These are phyloP conservation scores for Pseudochaenichthys georgianus DNA, from an alignment of 2,797 vertebrate species.

Conservation along the genomic window DNA sequence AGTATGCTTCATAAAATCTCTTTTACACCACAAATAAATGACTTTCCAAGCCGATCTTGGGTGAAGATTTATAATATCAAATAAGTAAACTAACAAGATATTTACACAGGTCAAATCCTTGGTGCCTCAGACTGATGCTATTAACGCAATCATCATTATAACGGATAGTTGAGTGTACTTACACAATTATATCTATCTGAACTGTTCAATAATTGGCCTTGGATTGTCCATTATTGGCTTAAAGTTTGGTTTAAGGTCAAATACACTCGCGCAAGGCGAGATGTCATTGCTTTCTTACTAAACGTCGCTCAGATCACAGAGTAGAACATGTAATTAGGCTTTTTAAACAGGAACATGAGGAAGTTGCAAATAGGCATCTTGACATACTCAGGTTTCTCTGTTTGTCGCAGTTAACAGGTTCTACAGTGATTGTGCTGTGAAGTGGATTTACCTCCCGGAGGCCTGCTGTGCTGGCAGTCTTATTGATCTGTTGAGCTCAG, in stretches of 20 bases:
- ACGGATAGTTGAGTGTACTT: background rate
- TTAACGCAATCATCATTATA: background rate
- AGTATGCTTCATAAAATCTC: slow-evolving; percentile 9
- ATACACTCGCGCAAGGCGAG: too few species aligned
- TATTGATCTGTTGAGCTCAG: slow-evolving; percentile 60
- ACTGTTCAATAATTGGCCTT: slow-evolving; percentile 9
- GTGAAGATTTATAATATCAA: background rate
- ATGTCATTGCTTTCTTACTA: background rate
- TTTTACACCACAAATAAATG: slow-evolving; percentile 11
- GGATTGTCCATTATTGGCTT: background rate
- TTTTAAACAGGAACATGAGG: slow-evolving; percentile 41
- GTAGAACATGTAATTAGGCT: slow-evolving; percentile 28
- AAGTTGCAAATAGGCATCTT: slow-evolving; percentile 30
- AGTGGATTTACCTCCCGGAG: slow-evolving; percentile 40
- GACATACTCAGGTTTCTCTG: slow-evolving; percentile 49
- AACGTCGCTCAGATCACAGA: slow-evolving; percentile 21
- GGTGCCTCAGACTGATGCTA: background rate
- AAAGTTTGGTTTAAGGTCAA: background rate
- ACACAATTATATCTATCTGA: background rate
- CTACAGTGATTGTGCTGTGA: slow-evolving; percentile 42
- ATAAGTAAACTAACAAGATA: background rate
- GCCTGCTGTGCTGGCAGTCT: slow-evolving; percentile 42
- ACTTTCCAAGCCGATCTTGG: background rate
- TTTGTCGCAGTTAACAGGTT: slow-evolving; percentile 42
- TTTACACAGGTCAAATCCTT: background rate